These are phyloP conservation scores for Liparis tanakae DNA, from an alignment of 2,797 vertebrate genomes.

Conservation along the genomic window DNA sequence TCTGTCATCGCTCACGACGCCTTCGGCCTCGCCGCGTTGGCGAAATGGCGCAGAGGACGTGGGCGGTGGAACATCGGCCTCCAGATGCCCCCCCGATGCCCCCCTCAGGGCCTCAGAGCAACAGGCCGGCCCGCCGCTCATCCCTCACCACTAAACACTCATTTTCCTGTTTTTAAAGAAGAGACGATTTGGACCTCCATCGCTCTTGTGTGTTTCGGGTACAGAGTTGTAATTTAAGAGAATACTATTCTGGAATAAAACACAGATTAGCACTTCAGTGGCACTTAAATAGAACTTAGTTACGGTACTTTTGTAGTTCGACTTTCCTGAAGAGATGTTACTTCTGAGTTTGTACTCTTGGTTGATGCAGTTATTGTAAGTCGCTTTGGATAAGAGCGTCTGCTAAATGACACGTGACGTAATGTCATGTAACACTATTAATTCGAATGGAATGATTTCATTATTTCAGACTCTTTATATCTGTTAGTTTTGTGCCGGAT, in stretches of 20 bases:
- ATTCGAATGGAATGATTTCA: slow-evolving; percentile 2
- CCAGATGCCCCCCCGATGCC: too few species aligned
- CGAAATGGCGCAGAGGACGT: background rate
- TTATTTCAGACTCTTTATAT: background rate
- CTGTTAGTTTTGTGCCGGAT: background rate
- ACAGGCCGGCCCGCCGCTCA: background rate
- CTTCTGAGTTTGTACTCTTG: too few species aligned
- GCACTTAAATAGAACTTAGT: too few species aligned
- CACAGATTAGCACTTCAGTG: too few species aligned
- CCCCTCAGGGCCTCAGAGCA: slow-evolving; percentile 1
- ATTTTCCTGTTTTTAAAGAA: slow-evolving; percentile 24
- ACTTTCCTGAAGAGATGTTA: too few species aligned
- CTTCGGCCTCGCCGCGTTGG: slow-evolving; percentile 28
- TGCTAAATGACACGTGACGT: too few species aligned
- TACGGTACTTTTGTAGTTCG: too few species aligned
- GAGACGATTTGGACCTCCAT: slow-evolving; percentile 7
- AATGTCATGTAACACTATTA: background rate
- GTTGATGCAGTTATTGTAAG: too few species aligned
- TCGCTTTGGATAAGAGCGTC: too few species aligned
- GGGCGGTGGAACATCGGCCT: too few species aligned
- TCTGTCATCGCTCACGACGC: slow-evolving; percentile 16
- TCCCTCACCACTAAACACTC: slow-evolving; percentile 27
- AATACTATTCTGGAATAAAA: background rate
- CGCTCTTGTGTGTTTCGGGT: background rate
- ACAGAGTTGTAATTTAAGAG: background rate